Percentiles rank a stretch among this genome's conserved stretches.
Conservation (phyloP, 1,140 invertebrate species). For the Papilio helenus region DNA sequence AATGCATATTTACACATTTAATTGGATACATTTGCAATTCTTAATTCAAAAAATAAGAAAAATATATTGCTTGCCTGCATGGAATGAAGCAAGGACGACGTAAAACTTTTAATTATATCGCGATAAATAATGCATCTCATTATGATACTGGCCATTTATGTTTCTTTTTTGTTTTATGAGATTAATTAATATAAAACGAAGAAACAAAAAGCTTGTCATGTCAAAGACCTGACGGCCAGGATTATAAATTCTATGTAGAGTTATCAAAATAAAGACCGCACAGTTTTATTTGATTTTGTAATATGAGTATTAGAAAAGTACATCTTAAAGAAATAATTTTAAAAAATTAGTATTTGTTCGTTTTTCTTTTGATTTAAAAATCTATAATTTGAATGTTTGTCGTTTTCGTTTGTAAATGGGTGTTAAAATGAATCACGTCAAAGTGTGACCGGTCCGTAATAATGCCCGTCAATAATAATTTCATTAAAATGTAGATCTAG, state of each 20-base stretch:
- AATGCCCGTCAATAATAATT: conserved; percentile 83
- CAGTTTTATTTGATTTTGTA: background rate
- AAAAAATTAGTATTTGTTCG: conserved; percentile 31
- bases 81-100: background rate
- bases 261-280: background rate
- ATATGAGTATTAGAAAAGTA: too few relatives aligned
- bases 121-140: conserved; percentile 25
- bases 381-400: background rate
- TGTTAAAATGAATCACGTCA: conserved; percentile 65
- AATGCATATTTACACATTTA: conserved; percentile 25
- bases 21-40: conserved; percentile 25
- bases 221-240: background rate
- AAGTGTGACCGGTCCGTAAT: conserved; percentile 71
- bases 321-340: background rate
- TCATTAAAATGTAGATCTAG: conserved; percentile 83
- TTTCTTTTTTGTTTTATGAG: conserved; percentile 26
- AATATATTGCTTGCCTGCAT: conserved; percentile 9
- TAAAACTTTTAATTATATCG: conserved; percentile 25
- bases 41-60: conserved; percentile 11
- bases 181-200: too few relatives aligned
- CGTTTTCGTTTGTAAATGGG: conserved; percentile 3
- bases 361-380: background rate
- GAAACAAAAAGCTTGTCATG: background rate
- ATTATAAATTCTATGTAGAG: background rate
- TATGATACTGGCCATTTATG: conserved; percentile 12